phyloP scores from a whole-genome alignment of 2,888 invertebrate species.

The Euzetes globulus region DNA sequence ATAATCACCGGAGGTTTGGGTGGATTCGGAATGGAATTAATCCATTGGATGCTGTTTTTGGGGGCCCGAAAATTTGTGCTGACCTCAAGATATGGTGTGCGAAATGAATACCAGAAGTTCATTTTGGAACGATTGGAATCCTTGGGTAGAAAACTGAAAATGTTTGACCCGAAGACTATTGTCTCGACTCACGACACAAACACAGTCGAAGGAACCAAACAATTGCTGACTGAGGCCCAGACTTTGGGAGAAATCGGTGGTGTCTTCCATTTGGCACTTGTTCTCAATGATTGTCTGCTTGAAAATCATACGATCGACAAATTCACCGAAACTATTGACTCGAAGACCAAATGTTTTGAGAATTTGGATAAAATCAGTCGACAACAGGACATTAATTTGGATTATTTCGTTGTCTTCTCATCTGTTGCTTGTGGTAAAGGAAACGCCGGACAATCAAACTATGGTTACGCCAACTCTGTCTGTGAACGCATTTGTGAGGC shows the following conservation, averaged over 20 bases:
- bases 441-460: constrained; percentile 92
- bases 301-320: constrained; percentile 56
- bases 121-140: constrained; percentile 59
- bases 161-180: constrained; percentile 53
- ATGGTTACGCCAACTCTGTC: constrained; percentile 88
- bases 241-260: constrained; percentile 63
- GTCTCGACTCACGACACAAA: constrained; percentile 66
- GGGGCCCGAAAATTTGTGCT: constrained; percentile 62
- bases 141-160: constrained; percentile 54
- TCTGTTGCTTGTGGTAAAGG: constrained; percentile 94
- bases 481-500: constrained; percentile 93
- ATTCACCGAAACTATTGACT: constrained; percentile 69
- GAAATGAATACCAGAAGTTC: constrained; percentile 83
- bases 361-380: constrained; percentile 73
- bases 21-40: constrained; percentile 91
- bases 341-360: constrained; percentile 77
- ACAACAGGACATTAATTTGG: constrained; percentile 63
- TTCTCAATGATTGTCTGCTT: no score
- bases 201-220: constrained; percentile 60
- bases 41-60: constrained; percentile 75
- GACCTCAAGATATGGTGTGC: constrained; percentile 79
- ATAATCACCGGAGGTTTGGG: constrained; percentile 69
- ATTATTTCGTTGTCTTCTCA: constrained; percentile 92
- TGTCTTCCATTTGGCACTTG: constrained; percentile 79
- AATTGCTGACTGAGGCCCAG: constrained; percentile 59